Evolutionary conservation across 2,888 invertebrate genomes (phyloP), one percentile per base, ranked within the genome.

Genomic region (Lycaena phlaeas): DNA sequence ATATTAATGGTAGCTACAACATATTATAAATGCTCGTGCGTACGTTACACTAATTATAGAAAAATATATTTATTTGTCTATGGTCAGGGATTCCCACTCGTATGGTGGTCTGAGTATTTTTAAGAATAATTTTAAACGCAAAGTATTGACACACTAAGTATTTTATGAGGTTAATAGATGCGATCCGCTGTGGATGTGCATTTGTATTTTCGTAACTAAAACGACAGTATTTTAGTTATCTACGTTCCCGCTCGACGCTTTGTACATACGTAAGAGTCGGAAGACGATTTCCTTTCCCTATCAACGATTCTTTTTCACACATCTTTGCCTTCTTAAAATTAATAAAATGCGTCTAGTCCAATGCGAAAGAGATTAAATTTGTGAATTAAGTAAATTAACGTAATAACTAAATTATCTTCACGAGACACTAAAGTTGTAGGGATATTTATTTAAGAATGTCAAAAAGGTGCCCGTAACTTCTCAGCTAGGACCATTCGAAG

Each of bases 1-100:
- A 78, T 75, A 67, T 66, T 81, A 79, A 77, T 74, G 74, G 73
- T 81, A 82, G 78, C 78, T 77, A 77, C 74, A 77, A 77, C 69
- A 74, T n/a, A n/a, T n/a, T n/a, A n/a, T 70, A 64, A 78, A 78
- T 77, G 76, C 79, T 78, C 76, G 72, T 72, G 74, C 71, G 62
- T 72, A 64, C 60, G 58, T 66, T 71, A 71, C 75, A 69, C 63
- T 73, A 73, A 69, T 71, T 63, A 64, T 75, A 78, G 71, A 70
- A 68, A 70, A 68, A 76, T 75, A 76, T 79, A 76, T 79, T 82
- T 77, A 78, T 79, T 71, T 61, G 59, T 62, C 60, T 61, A 51
- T 52, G 61, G 54, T 59, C 61, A 53, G 53, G 57, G 48, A 59
- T 58, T 57, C 50, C 53, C 49, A 45, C 49, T 52, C 51, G 52